A percentile compares a stretch with the other conserved stretches of the same genome.
Evolutionary conservation across 2,113 vertebrate species (phyloP).

Genomic region (Gavia stellata): DNA sequence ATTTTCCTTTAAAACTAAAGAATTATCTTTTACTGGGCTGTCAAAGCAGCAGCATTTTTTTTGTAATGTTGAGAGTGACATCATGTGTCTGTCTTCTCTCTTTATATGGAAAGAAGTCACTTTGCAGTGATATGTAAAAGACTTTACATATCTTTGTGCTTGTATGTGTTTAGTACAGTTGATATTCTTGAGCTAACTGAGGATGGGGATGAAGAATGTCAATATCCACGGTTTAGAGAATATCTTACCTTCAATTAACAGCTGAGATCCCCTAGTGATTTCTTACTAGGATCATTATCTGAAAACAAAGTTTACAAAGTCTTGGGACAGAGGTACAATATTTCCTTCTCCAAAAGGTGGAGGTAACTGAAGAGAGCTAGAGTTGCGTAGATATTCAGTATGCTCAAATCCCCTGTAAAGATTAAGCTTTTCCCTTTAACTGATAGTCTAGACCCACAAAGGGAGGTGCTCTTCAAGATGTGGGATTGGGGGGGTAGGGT

Average conservation of each 20-base stretch:
- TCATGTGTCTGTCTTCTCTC: neutral
- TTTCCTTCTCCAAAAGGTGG: neutral
- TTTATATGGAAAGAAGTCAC: neutral
- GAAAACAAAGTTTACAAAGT: neutral
- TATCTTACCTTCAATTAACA: neutral
- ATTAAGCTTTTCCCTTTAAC: neutral
- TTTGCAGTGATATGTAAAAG: neutral
- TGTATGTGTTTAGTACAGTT: neutral
- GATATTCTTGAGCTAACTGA: neutral
- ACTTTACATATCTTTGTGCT: neutral
- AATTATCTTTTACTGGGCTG: neutral
- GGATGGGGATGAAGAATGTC: neutral
- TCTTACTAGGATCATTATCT: neutral
- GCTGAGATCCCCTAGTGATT: neutral
- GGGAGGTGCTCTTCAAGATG: neutral
- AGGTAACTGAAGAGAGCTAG: neutral
- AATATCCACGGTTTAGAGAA: neutral
- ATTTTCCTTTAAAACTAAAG: neutral
- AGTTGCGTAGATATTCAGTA: fast-evolving
- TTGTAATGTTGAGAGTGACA: neutral
- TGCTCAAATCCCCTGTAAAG: neutral
- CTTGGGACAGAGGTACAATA: neutral
- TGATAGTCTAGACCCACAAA: neutral
- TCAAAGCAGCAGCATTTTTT: neutral
- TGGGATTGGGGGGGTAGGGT: fast-evolving